phyloP scores from a whole-genome alignment of 1,140 invertebrate species.

The Meloidogyne floridensis region DNA sequence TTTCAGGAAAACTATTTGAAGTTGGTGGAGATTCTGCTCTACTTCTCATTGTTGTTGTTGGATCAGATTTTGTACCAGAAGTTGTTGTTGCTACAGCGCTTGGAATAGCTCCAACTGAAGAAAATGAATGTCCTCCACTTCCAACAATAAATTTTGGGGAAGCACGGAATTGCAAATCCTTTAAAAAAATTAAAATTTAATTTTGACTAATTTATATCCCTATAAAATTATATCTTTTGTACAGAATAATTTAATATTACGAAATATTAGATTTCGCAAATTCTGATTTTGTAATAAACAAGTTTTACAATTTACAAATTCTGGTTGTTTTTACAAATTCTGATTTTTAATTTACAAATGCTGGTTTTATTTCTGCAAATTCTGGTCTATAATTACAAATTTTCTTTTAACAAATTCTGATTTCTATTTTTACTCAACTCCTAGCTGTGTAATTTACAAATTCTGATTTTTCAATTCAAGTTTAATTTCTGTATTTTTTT shows the following conservation, averaged over 20 bases:
- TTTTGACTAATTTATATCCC: neutral
- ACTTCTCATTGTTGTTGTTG: slow-evolving; percentile 8
- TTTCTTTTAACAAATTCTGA: no score
- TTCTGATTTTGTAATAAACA: no score
- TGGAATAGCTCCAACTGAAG: slow-evolving; percentile 11
- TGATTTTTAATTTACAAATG: no score
- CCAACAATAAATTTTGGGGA: slow-evolving; percentile 20
- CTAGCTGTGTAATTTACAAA: no score
- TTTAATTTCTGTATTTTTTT: no score
- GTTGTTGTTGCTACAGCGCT: neutral
- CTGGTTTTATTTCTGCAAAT: no score
- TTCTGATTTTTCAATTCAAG: no score
- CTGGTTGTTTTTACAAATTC: no score
- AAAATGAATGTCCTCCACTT: slow-evolving; percentile 15
- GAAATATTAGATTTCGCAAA: no score
- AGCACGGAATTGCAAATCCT: slow-evolving; percentile 34
- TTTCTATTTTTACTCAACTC: no score
- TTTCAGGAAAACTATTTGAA: slow-evolving; percentile 40
- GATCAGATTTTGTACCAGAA: slow-evolving; percentile 22
- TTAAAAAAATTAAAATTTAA: neutral
- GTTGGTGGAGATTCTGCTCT: slow-evolving; percentile 25
- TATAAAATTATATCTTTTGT: neutral
- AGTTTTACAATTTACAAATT: no score
- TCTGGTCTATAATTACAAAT: no score
- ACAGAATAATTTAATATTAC: neutral